These are phyloP conservation scores for Acleris literana DNA, from an alignment of 2,888 invertebrate species.

Conservation along the genomic window DNA sequence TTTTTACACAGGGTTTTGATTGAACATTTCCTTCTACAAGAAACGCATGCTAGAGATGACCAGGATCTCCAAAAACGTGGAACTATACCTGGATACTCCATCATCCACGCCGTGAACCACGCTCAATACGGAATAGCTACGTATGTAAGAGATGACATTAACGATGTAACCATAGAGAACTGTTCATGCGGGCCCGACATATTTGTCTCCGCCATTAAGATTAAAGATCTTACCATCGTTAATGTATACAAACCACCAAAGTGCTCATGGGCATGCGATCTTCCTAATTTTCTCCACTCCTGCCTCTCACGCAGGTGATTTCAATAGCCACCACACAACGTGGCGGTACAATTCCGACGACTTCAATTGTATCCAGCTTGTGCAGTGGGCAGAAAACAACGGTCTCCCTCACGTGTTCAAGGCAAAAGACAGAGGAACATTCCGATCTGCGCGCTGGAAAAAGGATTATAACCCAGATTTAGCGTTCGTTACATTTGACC, in stretches of 20 bases:
- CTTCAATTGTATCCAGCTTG: not conserved
- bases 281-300: not conserved
- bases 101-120: slow-evolving; percentile 7
- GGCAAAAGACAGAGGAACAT: slow-evolving; percentile 11
- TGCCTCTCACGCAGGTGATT: not conserved
- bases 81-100: not conserved
- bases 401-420: slow-evolving; percentile 3
- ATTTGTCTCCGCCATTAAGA: not conserved
- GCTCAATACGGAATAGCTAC: slow-evolving; percentile 14
- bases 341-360: slow-evolving; percentile 12
- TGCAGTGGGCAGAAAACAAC: slow-evolving; percentile 14
- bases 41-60: slow-evolving; percentile 15
- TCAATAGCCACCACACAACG: slow-evolving; percentile 6
- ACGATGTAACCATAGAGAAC: not conserved
- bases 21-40: slow-evolving; percentile 24
- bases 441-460: slow-evolving; percentile 15
- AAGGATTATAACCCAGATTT: slow-evolving; percentile 15
- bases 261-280: not conserved
- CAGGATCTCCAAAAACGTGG: not conserved
- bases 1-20: not conserved
- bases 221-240: slow-evolving; percentile 1
- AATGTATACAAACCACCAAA: slow-evolving; percentile 11
- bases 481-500: not conserved
- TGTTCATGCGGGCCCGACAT: not conserved
- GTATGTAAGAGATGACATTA: not conserved